A percentile compares a stretch with the other conserved stretches of the same genome.
Evolutionary conservation across 2,888 invertebrate species (phyloP).

Genomic region (Oscheius sp.): DNA sequence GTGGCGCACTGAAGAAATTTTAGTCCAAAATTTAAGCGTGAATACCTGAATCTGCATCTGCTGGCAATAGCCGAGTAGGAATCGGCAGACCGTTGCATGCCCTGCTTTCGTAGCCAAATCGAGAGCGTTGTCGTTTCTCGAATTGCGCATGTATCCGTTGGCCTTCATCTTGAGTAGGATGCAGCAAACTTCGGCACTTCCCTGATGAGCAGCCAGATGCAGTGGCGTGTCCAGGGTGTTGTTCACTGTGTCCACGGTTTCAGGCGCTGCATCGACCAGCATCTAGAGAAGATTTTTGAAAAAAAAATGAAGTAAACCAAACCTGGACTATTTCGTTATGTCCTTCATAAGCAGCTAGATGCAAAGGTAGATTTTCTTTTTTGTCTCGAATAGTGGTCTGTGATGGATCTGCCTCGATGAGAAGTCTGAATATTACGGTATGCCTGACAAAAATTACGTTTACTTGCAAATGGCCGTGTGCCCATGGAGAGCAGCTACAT

Average conservation of each 20-base stretch:
- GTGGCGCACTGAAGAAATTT: slow-evolving; percentile 45
- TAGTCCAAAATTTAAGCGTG: too few species aligned
- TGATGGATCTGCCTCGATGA: slow-evolving; percentile 61
- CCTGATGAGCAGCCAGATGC: slow-evolving; percentile 83
- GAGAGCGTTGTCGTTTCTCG: slow-evolving; percentile 86
- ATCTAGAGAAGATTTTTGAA: slow-evolving; percentile 38
- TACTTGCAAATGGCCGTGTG: slow-evolving; percentile 74
- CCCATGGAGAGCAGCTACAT: slow-evolving; percentile 83
- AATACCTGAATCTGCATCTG: slow-evolving; percentile 58
- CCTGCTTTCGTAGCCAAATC: slow-evolving; percentile 88
- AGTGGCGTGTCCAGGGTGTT: slow-evolving; percentile 78
- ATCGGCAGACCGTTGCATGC: slow-evolving; percentile 54
- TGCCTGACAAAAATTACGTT: not conserved
- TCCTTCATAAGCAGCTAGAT: slow-evolving; percentile 70
- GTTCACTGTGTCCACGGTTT: slow-evolving; percentile 42
- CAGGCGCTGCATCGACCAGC: slow-evolving; percentile 45
- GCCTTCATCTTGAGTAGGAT: slow-evolving; percentile 80
- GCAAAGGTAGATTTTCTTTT: slow-evolving; percentile 59
- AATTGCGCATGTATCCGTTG: slow-evolving; percentile 65
- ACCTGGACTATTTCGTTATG: slow-evolving; percentile 61
- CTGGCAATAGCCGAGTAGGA: slow-evolving; percentile 57
- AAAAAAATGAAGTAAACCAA: not conserved
- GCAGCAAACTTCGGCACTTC: slow-evolving; percentile 80
- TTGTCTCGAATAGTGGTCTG: slow-evolving; percentile 38
- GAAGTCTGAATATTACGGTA: slow-evolving; percentile 55